Evolutionary conservation across 1,140 invertebrate genomes (phyloP).

Genomic region (Anoplolepis gracilipes): DNA sequence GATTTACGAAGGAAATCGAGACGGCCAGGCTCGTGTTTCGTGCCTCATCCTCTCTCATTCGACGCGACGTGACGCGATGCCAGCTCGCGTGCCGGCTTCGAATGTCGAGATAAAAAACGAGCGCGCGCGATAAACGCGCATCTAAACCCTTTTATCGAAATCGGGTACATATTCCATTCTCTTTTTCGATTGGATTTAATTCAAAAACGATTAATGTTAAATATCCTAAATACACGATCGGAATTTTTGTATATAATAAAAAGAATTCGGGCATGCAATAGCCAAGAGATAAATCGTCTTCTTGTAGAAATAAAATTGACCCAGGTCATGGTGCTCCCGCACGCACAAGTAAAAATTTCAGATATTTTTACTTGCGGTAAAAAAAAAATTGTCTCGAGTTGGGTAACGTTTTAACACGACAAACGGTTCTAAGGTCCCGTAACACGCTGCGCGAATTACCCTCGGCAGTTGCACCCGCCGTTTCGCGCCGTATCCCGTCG

Average conservation of each 20-base stretch:
- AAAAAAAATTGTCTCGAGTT: neutral
- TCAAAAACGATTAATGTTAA: neutral
- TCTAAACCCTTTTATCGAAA: conserved; percentile 23
- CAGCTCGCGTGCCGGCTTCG: conserved; percentile 60
- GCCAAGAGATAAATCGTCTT: neutral
- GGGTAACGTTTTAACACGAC: too few relatives aligned
- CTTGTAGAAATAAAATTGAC: too few relatives aligned
- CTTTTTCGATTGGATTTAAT: neutral
- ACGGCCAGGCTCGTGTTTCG: conserved; percentile 55
- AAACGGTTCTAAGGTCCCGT: neutral
- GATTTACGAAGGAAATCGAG: conserved; percentile 76
- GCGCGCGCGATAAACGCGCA: conserved; percentile 33
- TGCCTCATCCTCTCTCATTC: conserved; percentile 17
- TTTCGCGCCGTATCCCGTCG: conserved; percentile 55
- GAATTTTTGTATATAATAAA: neutral
- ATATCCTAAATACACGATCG: neutral
- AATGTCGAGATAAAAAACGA: conserved; percentile 17
- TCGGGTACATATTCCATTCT: neutral
- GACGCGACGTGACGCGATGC: conserved; percentile 39
- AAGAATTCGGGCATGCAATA: neutral
- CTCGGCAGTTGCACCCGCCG: conserved; percentile 38
- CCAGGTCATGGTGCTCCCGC: too few relatives aligned
- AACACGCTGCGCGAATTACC: conserved; percentile 17
- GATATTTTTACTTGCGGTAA: neutral
- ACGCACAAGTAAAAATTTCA: neutral